A percentile compares a stretch with the other conserved stretches of the same genome.
These are phyloP conservation scores for Phortica variegata DNA, from an alignment of 1,140 invertebrate species.

Conservation along the genomic window DNA sequence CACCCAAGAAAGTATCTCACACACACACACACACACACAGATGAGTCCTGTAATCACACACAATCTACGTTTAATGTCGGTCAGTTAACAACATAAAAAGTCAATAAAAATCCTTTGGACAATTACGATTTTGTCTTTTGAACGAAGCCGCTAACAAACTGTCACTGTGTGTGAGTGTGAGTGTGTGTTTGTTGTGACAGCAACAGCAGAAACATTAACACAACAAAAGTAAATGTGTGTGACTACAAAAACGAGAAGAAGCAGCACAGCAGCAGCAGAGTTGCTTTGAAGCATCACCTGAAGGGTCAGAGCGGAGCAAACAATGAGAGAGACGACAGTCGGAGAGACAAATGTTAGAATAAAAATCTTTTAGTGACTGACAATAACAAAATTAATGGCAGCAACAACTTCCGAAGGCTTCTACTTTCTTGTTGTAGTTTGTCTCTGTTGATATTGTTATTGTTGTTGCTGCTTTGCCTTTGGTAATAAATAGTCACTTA, in stretches of 20 bases:
- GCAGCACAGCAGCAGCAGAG: slow-evolving; percentile 4
- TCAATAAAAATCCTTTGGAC: slow-evolving; percentile 53
- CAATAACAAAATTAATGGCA: slow-evolving; percentile 48
- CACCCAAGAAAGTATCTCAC: slow-evolving; percentile 16
- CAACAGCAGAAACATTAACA: slow-evolving; percentile 22
- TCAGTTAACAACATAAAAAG: slow-evolving; percentile 56
- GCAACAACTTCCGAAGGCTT: slow-evolving; percentile 7
- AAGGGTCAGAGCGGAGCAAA: too few relatives aligned
- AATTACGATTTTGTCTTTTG: slow-evolving; percentile 31
- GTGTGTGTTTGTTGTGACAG: slow-evolving; percentile 51
- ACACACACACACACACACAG: slow-evolving; percentile 9
- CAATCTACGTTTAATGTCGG: slow-evolving; percentile 55
- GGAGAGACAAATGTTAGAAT: slow-evolving; percentile 22
- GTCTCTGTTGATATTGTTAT: background rate
- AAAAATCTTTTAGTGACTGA: slow-evolving; percentile 43
- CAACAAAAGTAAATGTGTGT: slow-evolving; percentile 3
- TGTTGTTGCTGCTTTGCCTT: background rate
- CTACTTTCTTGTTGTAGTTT: background rate
- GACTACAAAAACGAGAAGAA: background rate
- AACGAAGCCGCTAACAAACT: slow-evolving; percentile 43
- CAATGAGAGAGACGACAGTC: slow-evolving; percentile 7
- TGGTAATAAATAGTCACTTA: slow-evolving; percentile 32
- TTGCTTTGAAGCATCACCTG: too few relatives aligned
- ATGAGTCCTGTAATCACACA: slow-evolving; percentile 43
- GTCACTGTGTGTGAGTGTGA: too few relatives aligned